Conservation (phyloP, 2,113 vertebrate genomes). For the Sylvietta virens region DNA sequence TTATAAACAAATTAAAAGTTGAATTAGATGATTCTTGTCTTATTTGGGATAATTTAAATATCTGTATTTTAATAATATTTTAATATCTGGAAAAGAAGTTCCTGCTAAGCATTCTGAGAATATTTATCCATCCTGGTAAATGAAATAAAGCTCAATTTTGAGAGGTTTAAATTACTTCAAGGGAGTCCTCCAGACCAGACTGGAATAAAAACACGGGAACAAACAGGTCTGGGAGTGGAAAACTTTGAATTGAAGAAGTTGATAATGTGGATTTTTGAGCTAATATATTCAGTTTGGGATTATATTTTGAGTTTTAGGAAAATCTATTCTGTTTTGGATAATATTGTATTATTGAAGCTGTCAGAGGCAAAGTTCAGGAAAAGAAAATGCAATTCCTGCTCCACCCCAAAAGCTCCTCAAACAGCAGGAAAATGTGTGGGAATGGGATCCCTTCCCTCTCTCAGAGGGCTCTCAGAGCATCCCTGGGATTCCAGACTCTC, state of each 20-base stretch:
- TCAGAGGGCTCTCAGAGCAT: not conserved
- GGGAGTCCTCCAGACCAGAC: not conserved
- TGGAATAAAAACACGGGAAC: not conserved
- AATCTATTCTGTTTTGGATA: accelerated
- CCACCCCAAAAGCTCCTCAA: not conserved
- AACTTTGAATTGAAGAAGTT: not conserved
- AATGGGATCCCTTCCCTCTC: not conserved
- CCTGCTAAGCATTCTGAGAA: not conserved
- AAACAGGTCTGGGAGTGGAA: not conserved
- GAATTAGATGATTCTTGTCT: not conserved
- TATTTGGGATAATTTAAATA: not conserved
- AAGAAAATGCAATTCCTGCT: not conserved
- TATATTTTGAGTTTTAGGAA: not conserved
- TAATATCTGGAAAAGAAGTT: not conserved
- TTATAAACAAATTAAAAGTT: not conserved
- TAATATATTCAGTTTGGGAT: not conserved
- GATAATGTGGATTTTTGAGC: not conserved
- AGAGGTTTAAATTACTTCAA: not conserved
- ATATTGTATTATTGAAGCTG: not conserved
- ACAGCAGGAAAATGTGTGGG: not conserved
- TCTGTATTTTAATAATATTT: not conserved
- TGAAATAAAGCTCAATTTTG: not conserved
- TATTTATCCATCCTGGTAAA: not conserved
- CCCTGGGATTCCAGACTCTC: not conserved
- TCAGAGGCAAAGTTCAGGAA: not conserved